Evolutionary conservation across 2,888 invertebrate species (phyloP), one percentile per base, ranked within the genome.

Genomic region (Zhuqinia jingwanae): DNA sequence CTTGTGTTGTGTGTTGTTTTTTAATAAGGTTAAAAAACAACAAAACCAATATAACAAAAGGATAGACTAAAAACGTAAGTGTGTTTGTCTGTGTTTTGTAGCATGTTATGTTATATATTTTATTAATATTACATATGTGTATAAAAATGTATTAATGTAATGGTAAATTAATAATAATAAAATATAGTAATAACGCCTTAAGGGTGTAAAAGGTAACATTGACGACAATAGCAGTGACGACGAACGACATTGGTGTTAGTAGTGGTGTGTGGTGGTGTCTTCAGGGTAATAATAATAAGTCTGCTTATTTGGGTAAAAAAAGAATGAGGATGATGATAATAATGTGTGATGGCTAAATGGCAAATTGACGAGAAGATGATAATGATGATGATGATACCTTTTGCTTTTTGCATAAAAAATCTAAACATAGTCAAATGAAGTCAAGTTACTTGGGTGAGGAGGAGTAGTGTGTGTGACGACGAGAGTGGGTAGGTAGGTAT

Each of bases 291-390:
- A 47, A 47, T n/a, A n/a, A 47, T 47, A 47, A 47, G 11, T 60
- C 11, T 22, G 15, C 60, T 60, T 60, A 60, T 60, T 60, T 22
- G 25, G 60, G 60, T 60, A 60, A 60, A 60, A 60, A 60, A 27
- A 22, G 60, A 60, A 20, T 25, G 60, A 58, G 5, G 25, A 58
- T 22, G 58, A 58, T n/a, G 47, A 47, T 47, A n/a, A 47, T 47
- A 15, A 47, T 47, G n/a, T 2, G 47, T 15, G 47, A 47, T 6
- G 47, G n/a, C n/a, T n/a, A n/a, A n/a, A n/a, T n/a, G 47, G 47
- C n/a, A 15, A n/a, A 47, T 47, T 47, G 47, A 15, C n/a, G 47
- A 47, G 11, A 47, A n/a, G 47, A 8, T 47, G 47, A 10, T 47
- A n/a, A n/a, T n/a, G n/a, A n/a, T n/a, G n/a, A n/a, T n/a, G 47